phyloP scores from a whole-genome alignment of 2,888 invertebrate genomes.

The Pilophorus perplexus region DNA sequence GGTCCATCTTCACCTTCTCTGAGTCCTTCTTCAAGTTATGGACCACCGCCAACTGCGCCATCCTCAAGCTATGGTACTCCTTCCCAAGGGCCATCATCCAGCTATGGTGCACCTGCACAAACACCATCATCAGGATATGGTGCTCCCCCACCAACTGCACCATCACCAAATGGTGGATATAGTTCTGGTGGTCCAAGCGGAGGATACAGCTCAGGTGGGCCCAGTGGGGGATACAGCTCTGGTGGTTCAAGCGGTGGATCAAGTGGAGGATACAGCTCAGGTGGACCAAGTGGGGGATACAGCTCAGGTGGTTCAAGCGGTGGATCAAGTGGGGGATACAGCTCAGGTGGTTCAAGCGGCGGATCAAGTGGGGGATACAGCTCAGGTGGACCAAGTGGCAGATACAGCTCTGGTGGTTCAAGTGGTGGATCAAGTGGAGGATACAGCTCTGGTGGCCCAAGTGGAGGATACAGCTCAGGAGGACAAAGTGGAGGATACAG shows the following conservation, averaged over 20 bases:
- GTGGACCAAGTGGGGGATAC: background rate
- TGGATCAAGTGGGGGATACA: background rate
- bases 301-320: background rate
- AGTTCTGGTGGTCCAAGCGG: background rate
- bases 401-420: background rate
- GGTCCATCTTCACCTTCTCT: constrained; percentile 33
- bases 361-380: constrained; percentile 6
- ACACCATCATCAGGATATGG: constrained; percentile 46
- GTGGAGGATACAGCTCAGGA: background rate
- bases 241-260: background rate
- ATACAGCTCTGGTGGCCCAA: background rate
- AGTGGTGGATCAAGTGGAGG: no score
- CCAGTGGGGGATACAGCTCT: background rate
- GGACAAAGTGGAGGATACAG: background rate
- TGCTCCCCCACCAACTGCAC: constrained; percentile 43
- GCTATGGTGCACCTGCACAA: constrained; percentile 44
- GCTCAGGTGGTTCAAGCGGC: background rate
- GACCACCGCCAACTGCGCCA: constrained; percentile 23
- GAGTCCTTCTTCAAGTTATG: constrained; percentile 36
- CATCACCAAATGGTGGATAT: background rate
- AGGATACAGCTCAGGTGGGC: background rate
- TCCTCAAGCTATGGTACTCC: constrained; percentile 40
- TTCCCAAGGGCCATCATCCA: constrained; percentile 38
- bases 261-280: background rate
- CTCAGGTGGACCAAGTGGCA: background rate